phyloP scores from a whole-genome alignment of 2,888 invertebrate species.

The Sinodicranocentrus sp. region DNA sequence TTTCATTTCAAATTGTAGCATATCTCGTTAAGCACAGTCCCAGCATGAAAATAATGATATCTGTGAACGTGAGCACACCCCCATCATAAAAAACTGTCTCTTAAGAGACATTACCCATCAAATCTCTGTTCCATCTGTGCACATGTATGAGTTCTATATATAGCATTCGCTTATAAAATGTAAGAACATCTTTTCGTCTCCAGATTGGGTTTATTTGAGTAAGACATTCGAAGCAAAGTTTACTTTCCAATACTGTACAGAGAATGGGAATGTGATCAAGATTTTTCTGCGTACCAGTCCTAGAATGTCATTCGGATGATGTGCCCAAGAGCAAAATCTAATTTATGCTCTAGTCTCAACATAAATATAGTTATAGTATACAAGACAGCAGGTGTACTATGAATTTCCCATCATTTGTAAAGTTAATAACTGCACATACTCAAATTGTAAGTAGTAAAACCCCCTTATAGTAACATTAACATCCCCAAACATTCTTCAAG shows the following conservation, averaged over 20 bases:
- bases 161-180: not conserved
- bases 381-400: conserved; percentile 17
- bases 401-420: conserved; percentile 6
- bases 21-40: not conserved
- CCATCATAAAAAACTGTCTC: not conserved
- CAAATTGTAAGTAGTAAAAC: not conserved
- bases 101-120: conserved; percentile 10
- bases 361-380: too few relatives aligned
- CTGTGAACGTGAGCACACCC: not conserved
- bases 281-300: conserved; percentile 12
- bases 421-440: conserved; percentile 1
- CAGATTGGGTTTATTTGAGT: conserved; percentile 6
- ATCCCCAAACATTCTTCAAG: not conserved
- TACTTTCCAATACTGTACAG: too few relatives aligned
- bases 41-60: conserved; percentile 15
- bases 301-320: conserved; percentile 17
- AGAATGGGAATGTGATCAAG: not conserved
- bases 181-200: not conserved
- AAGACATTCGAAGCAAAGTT: not conserved
- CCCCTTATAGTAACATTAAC: not conserved
- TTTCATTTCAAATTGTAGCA: not conserved
- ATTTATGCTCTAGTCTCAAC: conserved; percentile 7
- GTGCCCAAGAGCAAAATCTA: conserved; percentile 3
- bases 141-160: not conserved
- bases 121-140: not conserved